Conservation (phyloP, 2,888 invertebrate genomes). For the Scotopteryx bipunctaria region DNA sequence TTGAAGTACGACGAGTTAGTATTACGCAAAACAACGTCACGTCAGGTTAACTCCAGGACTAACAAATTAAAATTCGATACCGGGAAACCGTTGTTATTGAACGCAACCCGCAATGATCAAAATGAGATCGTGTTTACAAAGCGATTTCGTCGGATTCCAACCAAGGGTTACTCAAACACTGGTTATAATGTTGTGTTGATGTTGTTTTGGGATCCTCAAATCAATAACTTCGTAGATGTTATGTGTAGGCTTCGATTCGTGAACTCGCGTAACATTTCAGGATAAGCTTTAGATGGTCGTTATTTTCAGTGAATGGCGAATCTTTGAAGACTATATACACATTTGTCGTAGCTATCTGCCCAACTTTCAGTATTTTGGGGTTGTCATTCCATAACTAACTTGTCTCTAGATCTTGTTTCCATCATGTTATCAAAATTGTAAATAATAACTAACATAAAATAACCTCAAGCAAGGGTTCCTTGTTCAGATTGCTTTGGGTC, state of each 20-base stretch:
- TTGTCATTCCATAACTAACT: too few species aligned
- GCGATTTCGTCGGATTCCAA: constrained; percentile 1
- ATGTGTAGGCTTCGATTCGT: neutral
- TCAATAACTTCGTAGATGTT: neutral
- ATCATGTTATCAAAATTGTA: too few species aligned
- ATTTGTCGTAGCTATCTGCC: too few species aligned
- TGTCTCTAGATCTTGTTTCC: too few species aligned
- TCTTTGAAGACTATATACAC: too few species aligned
- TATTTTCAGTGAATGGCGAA: too few species aligned
- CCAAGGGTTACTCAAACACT: neutral
- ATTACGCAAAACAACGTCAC: neutral
- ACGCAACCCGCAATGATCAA: neutral
- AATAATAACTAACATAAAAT: constrained; percentile 2
- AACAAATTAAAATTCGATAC: neutral
- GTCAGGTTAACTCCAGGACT: neutral
- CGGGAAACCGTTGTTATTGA: neutral
- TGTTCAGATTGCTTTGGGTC: constrained; percentile 11
- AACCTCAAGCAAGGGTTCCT: constrained; percentile 2
- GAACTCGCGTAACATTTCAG: neutral
- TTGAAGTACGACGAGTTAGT: neutral
- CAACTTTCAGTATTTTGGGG: too few species aligned
- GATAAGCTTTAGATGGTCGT: too few species aligned
- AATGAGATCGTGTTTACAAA: constrained; percentile 2
- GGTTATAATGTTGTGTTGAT: neutral
- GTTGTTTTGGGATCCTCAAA: neutral